These are phyloP conservation scores for Hirudo medicinalis DNA, from an alignment of 1,140 invertebrate genomes.

Conservation along the genomic window DNA sequence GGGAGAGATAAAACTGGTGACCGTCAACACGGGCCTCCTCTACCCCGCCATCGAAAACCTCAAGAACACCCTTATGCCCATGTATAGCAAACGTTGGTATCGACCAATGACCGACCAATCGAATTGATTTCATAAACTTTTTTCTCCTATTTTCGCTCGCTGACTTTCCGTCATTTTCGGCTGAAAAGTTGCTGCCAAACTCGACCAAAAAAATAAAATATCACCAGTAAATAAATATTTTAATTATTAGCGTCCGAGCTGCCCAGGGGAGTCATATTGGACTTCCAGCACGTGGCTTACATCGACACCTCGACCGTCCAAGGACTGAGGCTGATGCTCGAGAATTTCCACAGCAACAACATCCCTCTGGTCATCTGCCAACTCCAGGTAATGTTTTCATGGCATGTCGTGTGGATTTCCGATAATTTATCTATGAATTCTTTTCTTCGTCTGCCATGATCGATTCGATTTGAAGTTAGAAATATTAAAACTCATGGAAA, in stretches of 20 bases:
- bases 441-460: too few relatives aligned
- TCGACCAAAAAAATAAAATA: too few relatives aligned
- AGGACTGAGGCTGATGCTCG: constrained; percentile 9
- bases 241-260: neutral
- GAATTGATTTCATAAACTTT: too few relatives aligned
- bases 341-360: constrained; percentile 6
- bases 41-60: constrained; percentile 15
- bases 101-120: too few relatives aligned
- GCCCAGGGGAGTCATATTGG: constrained; percentile 9
- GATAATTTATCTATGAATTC: neutral
- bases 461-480: too few relatives aligned
- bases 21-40: constrained; percentile 6
- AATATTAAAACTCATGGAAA: too few relatives aligned
- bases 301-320: constrained; percentile 17
- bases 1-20: neutral
- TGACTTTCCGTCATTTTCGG: too few relatives aligned
- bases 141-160: too few relatives aligned
- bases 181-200: too few relatives aligned
- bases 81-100: constrained; percentile 6
- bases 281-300: constrained; percentile 17
- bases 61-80: constrained; percentile 3
- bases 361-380: constrained; percentile 13
- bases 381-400: constrained; percentile 10
- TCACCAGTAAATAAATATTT: neutral
- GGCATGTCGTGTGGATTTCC: neutral